Evolutionary conservation across 2,113 vertebrate genomes (phyloP).

Genomic region (Hippocampus comes): DNA sequence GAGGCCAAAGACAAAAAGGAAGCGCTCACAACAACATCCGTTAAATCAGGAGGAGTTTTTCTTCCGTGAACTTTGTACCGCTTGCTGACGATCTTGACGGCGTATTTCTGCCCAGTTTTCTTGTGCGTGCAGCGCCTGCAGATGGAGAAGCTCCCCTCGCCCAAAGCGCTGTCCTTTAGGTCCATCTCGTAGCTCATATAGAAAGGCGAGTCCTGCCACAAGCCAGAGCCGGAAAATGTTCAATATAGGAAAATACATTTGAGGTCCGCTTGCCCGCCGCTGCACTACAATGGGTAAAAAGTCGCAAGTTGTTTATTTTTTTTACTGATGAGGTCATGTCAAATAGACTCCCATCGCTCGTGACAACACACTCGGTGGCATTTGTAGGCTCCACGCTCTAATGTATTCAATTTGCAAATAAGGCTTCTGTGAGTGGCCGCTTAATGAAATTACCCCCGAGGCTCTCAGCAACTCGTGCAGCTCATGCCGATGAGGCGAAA

Average conservation of each 20-base stretch:
- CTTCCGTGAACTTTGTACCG: constrained; percentile 71
- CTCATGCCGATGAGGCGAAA: no score
- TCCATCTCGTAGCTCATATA: constrained; percentile 93
- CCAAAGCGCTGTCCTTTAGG: constrained; percentile 86
- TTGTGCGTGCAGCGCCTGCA: constrained; percentile 93
- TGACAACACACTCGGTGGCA: no score
- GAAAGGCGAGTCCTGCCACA: constrained; percentile 91
- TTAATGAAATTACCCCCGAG: no score
- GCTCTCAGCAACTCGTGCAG: no score
- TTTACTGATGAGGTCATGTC: no score
- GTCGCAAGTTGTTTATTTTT: no score
- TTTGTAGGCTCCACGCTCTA: no score
- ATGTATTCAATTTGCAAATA: no score
- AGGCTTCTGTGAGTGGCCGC: no score
- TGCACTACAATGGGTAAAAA: no score
- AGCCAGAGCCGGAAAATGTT: neutral
- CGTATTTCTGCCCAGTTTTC: constrained; percentile 89
- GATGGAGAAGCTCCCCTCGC: constrained; percentile 98
- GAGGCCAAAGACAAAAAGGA: constrained; percentile 9
- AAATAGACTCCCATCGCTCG: no score
- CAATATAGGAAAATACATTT: neutral
- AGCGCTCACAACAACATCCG: neutral
- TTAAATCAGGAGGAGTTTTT: neutral
- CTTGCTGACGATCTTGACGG: constrained; percentile 98
- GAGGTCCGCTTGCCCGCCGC: no score